Conservation (phyloP, 2,113 vertebrate species). For the Orthonyx spaldingii region DNA sequence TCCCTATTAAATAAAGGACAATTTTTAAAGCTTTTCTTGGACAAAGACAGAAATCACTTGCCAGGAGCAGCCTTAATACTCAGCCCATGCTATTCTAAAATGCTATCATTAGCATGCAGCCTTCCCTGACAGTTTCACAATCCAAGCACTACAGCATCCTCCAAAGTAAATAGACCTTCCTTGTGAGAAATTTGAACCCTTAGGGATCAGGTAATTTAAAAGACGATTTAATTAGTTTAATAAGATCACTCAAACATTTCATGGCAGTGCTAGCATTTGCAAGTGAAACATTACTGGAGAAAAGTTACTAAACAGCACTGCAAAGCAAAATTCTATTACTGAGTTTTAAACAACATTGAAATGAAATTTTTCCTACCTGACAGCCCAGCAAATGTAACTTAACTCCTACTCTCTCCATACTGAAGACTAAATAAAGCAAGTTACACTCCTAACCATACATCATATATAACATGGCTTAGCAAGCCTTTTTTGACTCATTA, state of each 20-base stretch:
- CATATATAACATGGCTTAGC: background rate
- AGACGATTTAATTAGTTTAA: background rate
- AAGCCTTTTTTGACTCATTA: background rate
- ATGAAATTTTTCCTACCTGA: background rate
- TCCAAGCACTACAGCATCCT: background rate
- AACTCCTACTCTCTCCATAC: background rate
- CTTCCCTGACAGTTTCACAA: background rate
- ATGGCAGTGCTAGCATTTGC: background rate
- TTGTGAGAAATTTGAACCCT: background rate
- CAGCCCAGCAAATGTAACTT: background rate
- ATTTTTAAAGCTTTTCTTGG: background rate
- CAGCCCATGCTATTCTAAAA: background rate
- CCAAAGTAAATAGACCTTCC: background rate
- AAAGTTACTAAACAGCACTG: background rate
- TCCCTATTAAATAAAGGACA: background rate
- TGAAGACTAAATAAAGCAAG: background rate
- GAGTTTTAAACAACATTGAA: background rate
- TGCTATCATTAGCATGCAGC: background rate
- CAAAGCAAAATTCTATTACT: background rate
- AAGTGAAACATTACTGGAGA: background rate
- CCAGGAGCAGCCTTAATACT: background rate
- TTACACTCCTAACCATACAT: background rate
- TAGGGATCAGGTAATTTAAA: background rate
- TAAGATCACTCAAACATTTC: background rate
- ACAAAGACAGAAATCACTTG: background rate